Conservation (phyloP, 2,888 invertebrate species). For the Azorinus chamasolen region DNA sequence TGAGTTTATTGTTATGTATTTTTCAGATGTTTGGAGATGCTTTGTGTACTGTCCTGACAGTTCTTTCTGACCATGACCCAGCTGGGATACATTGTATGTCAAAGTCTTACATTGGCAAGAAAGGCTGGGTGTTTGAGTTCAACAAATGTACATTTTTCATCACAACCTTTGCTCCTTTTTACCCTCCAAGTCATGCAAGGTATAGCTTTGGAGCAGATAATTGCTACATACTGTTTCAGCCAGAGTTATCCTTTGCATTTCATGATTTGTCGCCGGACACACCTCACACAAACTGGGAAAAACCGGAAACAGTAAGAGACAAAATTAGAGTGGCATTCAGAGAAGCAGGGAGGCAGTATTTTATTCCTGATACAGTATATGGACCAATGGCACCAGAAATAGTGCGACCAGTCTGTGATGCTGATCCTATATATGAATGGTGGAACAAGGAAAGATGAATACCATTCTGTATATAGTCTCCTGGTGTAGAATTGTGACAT, state of each 20-base stretch:
- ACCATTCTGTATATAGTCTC: no score
- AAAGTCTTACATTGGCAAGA: constrained; percentile 71
- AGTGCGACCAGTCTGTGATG: constrained; percentile 70
- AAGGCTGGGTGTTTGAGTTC: constrained; percentile 83
- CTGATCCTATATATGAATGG: constrained; percentile 70
- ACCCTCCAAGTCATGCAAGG: constrained; percentile 76
- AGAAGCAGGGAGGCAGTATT: constrained; percentile 76
- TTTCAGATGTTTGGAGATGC: constrained; percentile 76
- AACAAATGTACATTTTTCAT: constrained; percentile 80
- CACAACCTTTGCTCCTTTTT: constrained; percentile 83
- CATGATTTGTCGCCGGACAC: constrained; percentile 81
- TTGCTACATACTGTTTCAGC: constrained; percentile 81
- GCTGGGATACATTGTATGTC: constrained; percentile 71
- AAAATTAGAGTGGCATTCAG: constrained; percentile 78
- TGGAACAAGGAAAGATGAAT: constrained; percentile 66
- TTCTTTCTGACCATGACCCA: constrained; percentile 77
- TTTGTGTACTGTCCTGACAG: constrained; percentile 70
- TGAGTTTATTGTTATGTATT: no score
- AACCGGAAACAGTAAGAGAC: constrained; percentile 79
- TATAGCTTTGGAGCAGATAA: constrained; percentile 72
- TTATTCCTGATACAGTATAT: constrained; percentile 68
- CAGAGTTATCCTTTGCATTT: constrained; percentile 82
- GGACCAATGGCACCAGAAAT: constrained; percentile 80
- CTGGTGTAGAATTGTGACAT: no score
- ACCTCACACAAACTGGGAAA: constrained; percentile 77